Base-by-base conservation (phyloP, 1,140 invertebrate species). In the Drosophila nebulosa region DNA sequence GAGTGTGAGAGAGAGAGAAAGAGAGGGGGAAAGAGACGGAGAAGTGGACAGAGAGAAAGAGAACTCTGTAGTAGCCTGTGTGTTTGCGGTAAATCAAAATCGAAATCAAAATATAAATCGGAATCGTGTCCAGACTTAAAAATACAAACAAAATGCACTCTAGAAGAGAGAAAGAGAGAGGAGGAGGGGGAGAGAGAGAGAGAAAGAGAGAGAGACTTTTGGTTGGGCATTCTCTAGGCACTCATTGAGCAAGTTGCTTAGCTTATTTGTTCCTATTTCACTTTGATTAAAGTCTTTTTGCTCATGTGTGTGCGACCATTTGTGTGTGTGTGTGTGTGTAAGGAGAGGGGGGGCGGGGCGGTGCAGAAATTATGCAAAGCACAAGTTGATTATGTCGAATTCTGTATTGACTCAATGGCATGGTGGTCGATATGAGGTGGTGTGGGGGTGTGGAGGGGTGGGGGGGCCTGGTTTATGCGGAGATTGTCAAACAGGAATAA, bases 401-500 rank as follows among this genome's bases (percentile, higher is more conserved):
- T 42, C 39, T 6, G 14, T 46, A 46, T 46, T 46, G 39, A 21
- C 36, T 39, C 4, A 7, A 46, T 14, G 12, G 30, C 9, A 1
- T 32, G 3, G 9, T 2, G 30, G 30, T 7, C 9, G 30, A 4
- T 24, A 3, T 4, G 16, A 10, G 39, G 1, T 5, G 16, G 5
- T 2, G 16, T 9, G 7, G 0, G n/a, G 39, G 39, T 7, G 39
- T 7, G 35, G 32, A 1, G n/a, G 36, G 36, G 1, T 12, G 32
- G 7, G 14, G 39, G 2, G 39, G 30, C 4, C 59, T 63, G 55
- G 52, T 65, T 59, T 59, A 46, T 46, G 7, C 16, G 3, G 59
- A 72, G 63, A 69, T 71, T 72, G 68, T 73, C 60, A 73, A 73
- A 72, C 70, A 72, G 71, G 70, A 73, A 64, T 58, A 27, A 55